These are phyloP conservation scores for Agrypnus murinus DNA, from an alignment of 2,888 invertebrate genomes.

Conservation along the genomic window DNA sequence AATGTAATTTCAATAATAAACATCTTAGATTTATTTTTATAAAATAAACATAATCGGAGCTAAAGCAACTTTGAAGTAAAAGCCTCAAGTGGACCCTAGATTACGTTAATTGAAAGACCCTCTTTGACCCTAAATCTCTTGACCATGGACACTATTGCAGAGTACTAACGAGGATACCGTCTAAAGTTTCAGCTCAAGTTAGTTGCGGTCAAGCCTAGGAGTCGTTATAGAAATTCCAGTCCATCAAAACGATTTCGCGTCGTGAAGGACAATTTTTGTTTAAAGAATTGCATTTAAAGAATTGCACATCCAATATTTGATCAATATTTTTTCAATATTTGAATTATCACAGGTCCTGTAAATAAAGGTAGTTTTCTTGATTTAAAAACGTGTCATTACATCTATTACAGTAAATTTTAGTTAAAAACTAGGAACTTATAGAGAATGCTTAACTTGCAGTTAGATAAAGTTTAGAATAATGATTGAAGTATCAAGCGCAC, in stretches of 20 bases:
- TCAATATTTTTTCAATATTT: too few relatives aligned
- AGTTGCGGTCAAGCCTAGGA: slow-evolving; percentile 13
- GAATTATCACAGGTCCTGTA: too few relatives aligned
- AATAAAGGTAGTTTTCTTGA: too few relatives aligned
- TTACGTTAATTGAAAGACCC: slow-evolving; percentile 48
- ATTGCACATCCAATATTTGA: too few relatives aligned
- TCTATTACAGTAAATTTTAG: too few relatives aligned
- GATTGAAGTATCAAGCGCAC: slow-evolving; percentile 26
- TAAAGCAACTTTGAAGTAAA: slow-evolving; percentile 2
- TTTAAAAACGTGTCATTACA: too few relatives aligned
- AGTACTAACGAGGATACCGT: slow-evolving; percentile 24
- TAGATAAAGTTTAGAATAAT: slow-evolving; percentile 8
- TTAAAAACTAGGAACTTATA: slow-evolving; percentile 4
- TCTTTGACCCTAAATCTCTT: slow-evolving; percentile 40
- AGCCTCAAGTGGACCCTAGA: slow-evolving; percentile 39
- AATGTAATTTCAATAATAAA: too few relatives aligned
- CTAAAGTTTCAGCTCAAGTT: slow-evolving; percentile 35
- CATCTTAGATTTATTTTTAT: slow-evolving; percentile 20
- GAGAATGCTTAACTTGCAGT: neutral
- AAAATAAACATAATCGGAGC: slow-evolving; percentile 11
- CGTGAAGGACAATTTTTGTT: too few relatives aligned
- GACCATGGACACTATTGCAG: slow-evolving; percentile 34
- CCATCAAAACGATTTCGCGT: too few relatives aligned
- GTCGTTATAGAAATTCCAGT: neutral
- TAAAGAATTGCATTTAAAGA: too few relatives aligned